These are phyloP conservation scores for Salvelinus fontinalis DNA, from an alignment of 2,113 vertebrate genomes.

Conservation along the genomic window DNA sequence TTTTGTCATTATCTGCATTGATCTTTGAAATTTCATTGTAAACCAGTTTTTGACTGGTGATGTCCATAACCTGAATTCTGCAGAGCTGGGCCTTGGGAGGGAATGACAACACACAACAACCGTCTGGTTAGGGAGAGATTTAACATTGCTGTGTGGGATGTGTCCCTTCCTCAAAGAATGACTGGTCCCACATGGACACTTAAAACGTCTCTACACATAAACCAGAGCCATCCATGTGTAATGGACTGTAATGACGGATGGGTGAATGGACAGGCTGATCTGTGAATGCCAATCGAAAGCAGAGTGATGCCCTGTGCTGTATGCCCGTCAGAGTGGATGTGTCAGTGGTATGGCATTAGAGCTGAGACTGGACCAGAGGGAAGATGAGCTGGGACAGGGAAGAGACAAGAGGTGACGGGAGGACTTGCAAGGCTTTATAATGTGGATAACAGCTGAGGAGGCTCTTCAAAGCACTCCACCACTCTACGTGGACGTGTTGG, in stretches of 20 bases:
- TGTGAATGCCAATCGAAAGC: too few species aligned
- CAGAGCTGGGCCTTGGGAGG: constrained; percentile 20
- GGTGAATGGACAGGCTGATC: constrained; percentile 25
- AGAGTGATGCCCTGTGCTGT: too few species aligned
- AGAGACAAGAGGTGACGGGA: too few species aligned
- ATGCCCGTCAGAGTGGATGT: too few species aligned
- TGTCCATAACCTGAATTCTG: not conserved
- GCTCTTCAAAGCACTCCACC: constrained; percentile 40
- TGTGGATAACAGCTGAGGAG: constrained; percentile 59
- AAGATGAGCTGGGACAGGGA: too few species aligned
- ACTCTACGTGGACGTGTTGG: constrained; percentile 54
- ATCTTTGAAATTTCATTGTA: constrained; percentile 29
- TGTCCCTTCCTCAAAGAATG: constrained; percentile 46
- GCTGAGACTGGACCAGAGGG: too few species aligned
- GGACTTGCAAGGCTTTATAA: too few species aligned
- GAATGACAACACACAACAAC: constrained; percentile 27
- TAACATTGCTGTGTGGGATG: constrained; percentile 20
- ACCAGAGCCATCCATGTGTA: constrained; percentile 29
- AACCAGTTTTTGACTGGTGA: not conserved
- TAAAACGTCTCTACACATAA: constrained; percentile 34
- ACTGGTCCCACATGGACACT: constrained; percentile 51
- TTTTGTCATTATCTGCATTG: constrained; percentile 22
- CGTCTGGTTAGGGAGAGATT: constrained; percentile 28
- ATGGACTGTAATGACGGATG: constrained; percentile 47
- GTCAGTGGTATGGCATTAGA: too few species aligned